phyloP scores from a whole-genome alignment of 2,113 vertebrate species.

The Aix galericulata region DNA sequence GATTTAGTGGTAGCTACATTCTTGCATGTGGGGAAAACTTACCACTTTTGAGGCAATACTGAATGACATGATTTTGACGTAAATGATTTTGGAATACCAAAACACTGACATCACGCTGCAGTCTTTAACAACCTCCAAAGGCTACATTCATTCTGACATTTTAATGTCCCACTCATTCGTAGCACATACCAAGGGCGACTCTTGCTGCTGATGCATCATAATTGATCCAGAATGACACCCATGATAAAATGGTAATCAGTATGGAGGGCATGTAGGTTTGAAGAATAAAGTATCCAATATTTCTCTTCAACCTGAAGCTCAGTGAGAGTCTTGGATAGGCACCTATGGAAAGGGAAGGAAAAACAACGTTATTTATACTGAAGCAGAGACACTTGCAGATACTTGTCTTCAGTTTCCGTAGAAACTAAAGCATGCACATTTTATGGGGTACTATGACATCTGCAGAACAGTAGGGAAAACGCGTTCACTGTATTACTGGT shows the following conservation, averaged over 20 bases:
- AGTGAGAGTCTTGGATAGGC: slow-evolving; percentile 96
- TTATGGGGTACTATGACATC: slow-evolving; percentile 18
- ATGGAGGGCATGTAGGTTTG: slow-evolving; percentile 99
- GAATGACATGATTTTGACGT: background rate
- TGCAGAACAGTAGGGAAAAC: slow-evolving; percentile 13
- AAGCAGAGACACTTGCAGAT: slow-evolving; percentile 5
- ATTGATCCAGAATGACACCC: slow-evolving; percentile 99
- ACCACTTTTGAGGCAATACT: slow-evolving; percentile 16
- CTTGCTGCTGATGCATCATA: slow-evolving; percentile 97
- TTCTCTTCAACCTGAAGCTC: slow-evolving; percentile 97
- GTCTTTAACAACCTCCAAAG: slow-evolving; percentile 22
- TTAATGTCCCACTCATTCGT: slow-evolving; percentile 18
- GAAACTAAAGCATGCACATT: slow-evolving; percentile 7
- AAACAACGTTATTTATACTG: slow-evolving; percentile 29
- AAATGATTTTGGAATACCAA: slow-evolving; percentile 36
- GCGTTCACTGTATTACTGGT: background rate
- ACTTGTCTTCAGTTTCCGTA: slow-evolving; percentile 50
- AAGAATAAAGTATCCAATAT: slow-evolving; percentile 99
- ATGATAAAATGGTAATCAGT: slow-evolving; percentile 97
- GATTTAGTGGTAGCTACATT: background rate
- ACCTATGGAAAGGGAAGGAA: slow-evolving; percentile 76
- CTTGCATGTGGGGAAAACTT: background rate
- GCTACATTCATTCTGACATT: slow-evolving; percentile 23
- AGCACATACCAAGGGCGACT: slow-evolving; percentile 93
- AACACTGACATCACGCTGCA: background rate